Evolutionary conservation across 2,797 vertebrate species (phyloP).

Genomic region (Arnoldichthys spilopterus): DNA sequence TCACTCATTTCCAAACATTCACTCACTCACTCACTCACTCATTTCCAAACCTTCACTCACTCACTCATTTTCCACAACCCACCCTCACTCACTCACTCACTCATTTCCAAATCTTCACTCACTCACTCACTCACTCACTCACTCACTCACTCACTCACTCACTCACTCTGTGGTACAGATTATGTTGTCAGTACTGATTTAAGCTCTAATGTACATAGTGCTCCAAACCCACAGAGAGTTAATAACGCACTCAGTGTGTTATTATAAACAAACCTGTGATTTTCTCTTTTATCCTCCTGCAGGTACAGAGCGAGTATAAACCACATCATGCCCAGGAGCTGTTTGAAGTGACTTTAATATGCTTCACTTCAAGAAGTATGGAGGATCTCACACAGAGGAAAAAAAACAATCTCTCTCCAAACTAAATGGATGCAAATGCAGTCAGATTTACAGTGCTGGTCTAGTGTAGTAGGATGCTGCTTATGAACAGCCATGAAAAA

Average conservation of each 20-base stretch:
- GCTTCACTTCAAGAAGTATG: neutral
- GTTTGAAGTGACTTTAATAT: slow-evolving; percentile 3
- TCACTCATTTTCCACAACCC: neutral
- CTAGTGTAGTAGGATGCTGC: neutral
- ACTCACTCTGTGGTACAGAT: neutral
- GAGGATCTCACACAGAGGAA: neutral
- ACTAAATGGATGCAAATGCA: slow-evolving; percentile 15
- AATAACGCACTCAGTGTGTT: slow-evolving; percentile 7
- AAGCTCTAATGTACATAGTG: neutral
- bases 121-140: neutral
- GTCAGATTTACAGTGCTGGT: neutral
- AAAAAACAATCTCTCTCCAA: neutral
- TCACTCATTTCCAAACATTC: neutral
- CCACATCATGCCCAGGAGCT: neutral
- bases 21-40: too few relatives aligned
- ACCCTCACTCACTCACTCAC: neutral
- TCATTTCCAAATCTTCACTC: neutral
- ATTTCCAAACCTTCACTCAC: neutral
- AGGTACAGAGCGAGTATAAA: neutral
- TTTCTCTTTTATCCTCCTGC: neutral
- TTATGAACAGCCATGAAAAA: slow-evolving; percentile 4
- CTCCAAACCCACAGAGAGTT: neutral
- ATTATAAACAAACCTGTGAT: neutral
- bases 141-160: neutral
- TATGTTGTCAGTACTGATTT: neutral